Conservation (phyloP, 2,113 vertebrate species). For the Indicator indicator region DNA sequence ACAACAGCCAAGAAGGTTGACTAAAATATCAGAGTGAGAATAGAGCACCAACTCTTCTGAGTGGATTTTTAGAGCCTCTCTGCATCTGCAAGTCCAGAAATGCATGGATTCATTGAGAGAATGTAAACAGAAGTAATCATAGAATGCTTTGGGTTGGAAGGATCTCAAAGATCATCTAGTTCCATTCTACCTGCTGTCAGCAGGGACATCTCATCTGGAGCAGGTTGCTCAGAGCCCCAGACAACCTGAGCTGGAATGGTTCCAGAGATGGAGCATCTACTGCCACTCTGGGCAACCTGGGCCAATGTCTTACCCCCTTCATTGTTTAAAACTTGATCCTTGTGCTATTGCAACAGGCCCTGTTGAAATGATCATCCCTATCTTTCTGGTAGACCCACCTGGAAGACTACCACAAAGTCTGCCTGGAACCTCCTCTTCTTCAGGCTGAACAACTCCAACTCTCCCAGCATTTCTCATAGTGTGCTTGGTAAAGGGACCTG, state of each 20-base stretch:
- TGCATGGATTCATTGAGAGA: fast-evolving
- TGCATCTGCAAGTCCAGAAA: background rate
- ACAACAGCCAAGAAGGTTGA: background rate
- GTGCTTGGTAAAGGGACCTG: background rate
- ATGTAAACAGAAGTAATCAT: background rate
- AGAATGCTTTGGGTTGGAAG: background rate
- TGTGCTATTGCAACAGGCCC: background rate
- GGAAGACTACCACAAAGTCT: background rate
- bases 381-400: background rate
- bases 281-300: no score
- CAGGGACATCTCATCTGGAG: background rate
- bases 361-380: background rate
- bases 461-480: background rate
- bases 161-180: no score
- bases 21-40: background rate
- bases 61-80: background rate
- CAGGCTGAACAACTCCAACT: no score
- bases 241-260: no score
- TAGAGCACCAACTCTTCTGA: fast-evolving
- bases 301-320: no score
- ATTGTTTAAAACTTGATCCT: no score
- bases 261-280: no score
- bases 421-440: no score
- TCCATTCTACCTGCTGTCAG: background rate
- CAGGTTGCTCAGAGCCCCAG: background rate